phyloP scores from a whole-genome alignment of 2,888 invertebrate genomes.

The Ornithoptera alexandrae region DNA sequence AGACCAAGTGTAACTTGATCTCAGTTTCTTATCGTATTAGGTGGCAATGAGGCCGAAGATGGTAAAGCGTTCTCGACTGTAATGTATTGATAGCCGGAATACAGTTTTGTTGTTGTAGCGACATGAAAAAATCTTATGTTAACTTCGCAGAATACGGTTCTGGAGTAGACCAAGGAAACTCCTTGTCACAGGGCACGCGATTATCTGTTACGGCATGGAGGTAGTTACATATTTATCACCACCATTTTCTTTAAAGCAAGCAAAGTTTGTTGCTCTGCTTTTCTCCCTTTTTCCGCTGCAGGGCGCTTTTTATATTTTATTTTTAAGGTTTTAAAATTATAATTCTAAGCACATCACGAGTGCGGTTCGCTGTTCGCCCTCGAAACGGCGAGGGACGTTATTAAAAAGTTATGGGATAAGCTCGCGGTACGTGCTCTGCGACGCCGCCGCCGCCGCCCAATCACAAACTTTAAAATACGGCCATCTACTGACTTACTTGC shows the following conservation, averaged over 20 bases:
- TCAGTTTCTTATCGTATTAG: too few species aligned
- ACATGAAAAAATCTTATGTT: too few species aligned
- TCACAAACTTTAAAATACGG: conserved; percentile 70
- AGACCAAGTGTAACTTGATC: too few species aligned
- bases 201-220: too few species aligned
- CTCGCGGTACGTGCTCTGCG: conserved; percentile 58
- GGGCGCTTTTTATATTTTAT: conserved; percentile 7
- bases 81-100: too few species aligned
- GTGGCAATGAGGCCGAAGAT: too few species aligned
- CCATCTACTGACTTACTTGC: conserved; percentile 3
- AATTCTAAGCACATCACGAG: conserved; percentile 60
- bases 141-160: too few species aligned
- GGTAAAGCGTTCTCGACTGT: too few species aligned
- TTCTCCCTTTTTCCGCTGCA: neutral
- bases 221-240: neutral
- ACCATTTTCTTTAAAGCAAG: neutral
- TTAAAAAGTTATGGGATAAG: conserved; percentile 78
- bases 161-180: too few species aligned
- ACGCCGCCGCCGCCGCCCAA: conserved; percentile 52
- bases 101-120: too few species aligned
- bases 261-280: neutral
- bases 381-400: conserved; percentile 70
- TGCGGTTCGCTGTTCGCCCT: conserved; percentile 62
- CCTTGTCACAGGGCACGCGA: too few species aligned
- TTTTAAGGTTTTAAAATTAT: conserved; percentile 29